A percentile compares a stretch with the other conserved stretches of the same genome.
Evolutionary conservation across 2,113 vertebrate genomes (phyloP).

Genomic region (Nibea coibor): DNA sequence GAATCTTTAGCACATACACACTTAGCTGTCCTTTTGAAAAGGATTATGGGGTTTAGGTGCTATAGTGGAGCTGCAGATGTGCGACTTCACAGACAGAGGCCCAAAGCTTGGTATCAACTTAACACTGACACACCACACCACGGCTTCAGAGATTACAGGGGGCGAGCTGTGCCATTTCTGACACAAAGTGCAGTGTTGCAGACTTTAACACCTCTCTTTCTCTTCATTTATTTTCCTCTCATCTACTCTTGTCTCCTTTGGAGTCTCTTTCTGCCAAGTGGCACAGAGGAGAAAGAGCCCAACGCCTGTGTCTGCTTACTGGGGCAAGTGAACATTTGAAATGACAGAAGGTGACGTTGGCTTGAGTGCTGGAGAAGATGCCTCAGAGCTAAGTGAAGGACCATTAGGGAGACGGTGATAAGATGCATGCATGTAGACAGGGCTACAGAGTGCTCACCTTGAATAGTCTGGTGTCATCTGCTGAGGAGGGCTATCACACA

Average conservation of each 20-base stretch:
- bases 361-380: conserved; percentile 76
- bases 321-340: conserved; percentile 81
- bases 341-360: conserved; percentile 78
- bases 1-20: conserved; percentile 59
- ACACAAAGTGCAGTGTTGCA: conserved; percentile 75
- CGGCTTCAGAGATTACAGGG: conserved; percentile 68
- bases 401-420: conserved; percentile 79
- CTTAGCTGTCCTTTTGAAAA: conserved; percentile 63
- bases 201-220: conserved; percentile 62
- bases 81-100: conserved; percentile 56
- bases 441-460: conserved; percentile 76
- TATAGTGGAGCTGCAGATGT: conserved; percentile 62
- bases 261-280: conserved; percentile 63
- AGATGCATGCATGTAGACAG: conserved; percentile 75
- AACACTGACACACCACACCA: conserved; percentile 67
- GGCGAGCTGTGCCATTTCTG: conserved; percentile 63
- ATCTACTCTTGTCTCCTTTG: conserved; percentile 64
- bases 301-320: conserved; percentile 75
- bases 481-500: conserved; percentile 68
- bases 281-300: conserved; percentile 52
- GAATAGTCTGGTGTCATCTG: conserved; percentile 74
- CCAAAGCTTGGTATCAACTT: conserved; percentile 74
- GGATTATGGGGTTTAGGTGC: conserved; percentile 73
- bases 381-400: conserved; percentile 73
- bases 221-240: conserved; percentile 64